A percentile compares a stretch with the other conserved stretches of the same genome.
phyloP scores from a whole-genome alignment of 2,797 vertebrate genomes.

The Peromyscus attwateri region DNA sequence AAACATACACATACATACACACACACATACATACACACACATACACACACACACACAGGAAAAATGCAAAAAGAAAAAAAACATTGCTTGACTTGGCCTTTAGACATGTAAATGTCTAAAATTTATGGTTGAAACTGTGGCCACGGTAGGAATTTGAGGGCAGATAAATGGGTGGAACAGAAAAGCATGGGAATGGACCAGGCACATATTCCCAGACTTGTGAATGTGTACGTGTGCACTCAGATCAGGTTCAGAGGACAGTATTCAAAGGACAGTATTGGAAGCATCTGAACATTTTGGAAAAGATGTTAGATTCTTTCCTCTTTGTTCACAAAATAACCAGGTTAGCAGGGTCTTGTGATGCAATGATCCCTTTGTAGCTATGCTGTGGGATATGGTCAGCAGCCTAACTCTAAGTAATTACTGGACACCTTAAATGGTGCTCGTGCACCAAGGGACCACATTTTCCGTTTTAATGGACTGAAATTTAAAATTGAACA shows the following conservation, averaged over 20 bases:
- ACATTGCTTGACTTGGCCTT: background rate
- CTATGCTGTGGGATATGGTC: background rate
- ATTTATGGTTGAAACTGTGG: background rate
- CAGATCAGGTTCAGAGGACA: background rate
- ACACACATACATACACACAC: background rate
- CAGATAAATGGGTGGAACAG: background rate
- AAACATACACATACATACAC: background rate
- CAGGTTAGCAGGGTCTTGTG: background rate
- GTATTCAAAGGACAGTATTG: background rate
- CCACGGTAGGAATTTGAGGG: background rate
- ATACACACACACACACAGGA: background rate
- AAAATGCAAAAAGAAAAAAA: conserved; percentile 16
- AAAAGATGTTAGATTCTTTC: background rate
- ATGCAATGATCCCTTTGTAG: background rate
- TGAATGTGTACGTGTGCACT: background rate
- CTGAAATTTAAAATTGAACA: conserved; percentile 23
- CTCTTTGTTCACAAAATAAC: conserved; percentile 26
- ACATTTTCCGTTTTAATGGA: background rate
- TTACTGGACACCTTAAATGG: background rate
- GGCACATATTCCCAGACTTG: background rate
- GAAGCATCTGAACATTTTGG: background rate
- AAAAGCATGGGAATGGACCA: background rate
- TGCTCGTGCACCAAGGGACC: background rate
- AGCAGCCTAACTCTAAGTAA: background rate
- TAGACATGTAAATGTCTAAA: background rate